A percentile compares a stretch with the other conserved stretches of the same genome.
Evolutionary conservation across 2,113 vertebrate species (phyloP).

Genomic region (chimpanzee (Pan troglodytes)): NHGRI_mPanTro3-v2.1_pri NC_072417.2:78420001-78420500

Average conservation of each 20-base stretch:
- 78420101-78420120: background rate
- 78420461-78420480: background rate
- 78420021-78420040: background rate
- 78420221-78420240: background rate
- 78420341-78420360: no score
- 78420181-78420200: background rate
- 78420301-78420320: background rate
- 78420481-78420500: background rate
- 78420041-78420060: background rate
- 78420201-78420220: background rate
- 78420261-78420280: background rate
- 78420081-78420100: background rate
- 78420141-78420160: background rate
- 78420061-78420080: background rate
- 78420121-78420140: no score
- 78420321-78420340: background rate
- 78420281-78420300: fast-evolving
- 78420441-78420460: background rate
- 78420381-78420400: background rate
- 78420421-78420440: background rate
- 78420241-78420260: background rate
- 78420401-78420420: background rate
- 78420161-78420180: background rate
- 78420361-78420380: background rate
- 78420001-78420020: background rate